Evolutionary conservation across 2,797 vertebrate genomes (phyloP).

Genomic region (Erethizon dorsatum): DNA sequence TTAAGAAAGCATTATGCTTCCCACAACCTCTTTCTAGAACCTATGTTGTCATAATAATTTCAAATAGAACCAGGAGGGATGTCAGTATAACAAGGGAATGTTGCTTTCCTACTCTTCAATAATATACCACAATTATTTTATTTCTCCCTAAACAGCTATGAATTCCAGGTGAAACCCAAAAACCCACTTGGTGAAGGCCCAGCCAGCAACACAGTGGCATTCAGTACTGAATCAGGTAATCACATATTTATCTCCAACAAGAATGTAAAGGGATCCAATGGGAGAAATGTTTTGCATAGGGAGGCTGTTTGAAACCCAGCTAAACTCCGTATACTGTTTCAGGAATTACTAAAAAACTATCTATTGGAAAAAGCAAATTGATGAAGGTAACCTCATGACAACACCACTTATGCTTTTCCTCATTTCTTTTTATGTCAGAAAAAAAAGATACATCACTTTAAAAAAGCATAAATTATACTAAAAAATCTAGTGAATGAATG

Average conservation of each 20-base stretch:
- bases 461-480: background rate
- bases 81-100: background rate
- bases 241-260: background rate
- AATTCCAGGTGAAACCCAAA: slow-evolving; percentile 96
- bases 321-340: background rate
- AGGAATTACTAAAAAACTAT: background rate
- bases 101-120: slow-evolving; percentile 35
- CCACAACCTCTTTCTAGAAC: slow-evolving; percentile 13
- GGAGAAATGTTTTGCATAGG: background rate
- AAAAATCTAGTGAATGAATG: slow-evolving; percentile 39
- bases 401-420: background rate
- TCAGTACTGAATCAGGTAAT: slow-evolving; percentile 98
- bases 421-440: slow-evolving; percentile 29
- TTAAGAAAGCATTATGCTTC: background rate
- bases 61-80: slow-evolving; percentile 18
- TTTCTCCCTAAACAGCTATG: slow-evolving; percentile 92
- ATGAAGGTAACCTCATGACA: background rate
- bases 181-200: slow-evolving; percentile 97
- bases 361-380: background rate
- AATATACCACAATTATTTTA: slow-evolving; percentile 66
- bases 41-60: background rate
- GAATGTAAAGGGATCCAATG: background rate
- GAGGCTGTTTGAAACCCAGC: slow-evolving; percentile 4
- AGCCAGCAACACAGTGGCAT: slow-evolving; percentile 93
- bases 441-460: background rate